These are phyloP conservation scores for Carollia perspicillata DNA, from an alignment of 2,113 vertebrate species.

Conservation along the genomic window DNA sequence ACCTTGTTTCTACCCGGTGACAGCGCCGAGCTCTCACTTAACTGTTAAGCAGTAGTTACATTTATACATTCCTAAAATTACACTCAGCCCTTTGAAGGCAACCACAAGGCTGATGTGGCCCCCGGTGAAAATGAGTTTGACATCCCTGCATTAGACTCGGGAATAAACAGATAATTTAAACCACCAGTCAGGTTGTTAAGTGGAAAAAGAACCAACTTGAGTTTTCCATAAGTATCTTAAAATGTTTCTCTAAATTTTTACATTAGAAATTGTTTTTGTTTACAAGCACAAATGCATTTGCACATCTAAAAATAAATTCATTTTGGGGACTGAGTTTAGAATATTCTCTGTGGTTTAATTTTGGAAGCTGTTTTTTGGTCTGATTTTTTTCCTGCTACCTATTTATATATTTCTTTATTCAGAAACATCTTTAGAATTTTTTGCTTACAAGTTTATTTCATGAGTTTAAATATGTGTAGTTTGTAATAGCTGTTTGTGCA, in stretches of 20 bases:
- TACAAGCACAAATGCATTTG: not conserved
- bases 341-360: not conserved
- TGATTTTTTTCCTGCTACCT: not conserved
- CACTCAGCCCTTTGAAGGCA: too few species aligned
- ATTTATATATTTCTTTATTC: not conserved
- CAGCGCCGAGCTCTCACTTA: too few species aligned
- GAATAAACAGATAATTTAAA: not conserved
- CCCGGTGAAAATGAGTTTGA: too few species aligned
- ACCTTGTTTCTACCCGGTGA: too few species aligned
- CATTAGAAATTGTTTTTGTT: not conserved
- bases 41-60: too few species aligned
- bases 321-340: not conserved
- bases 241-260: conserved; percentile 25
- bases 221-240: not conserved
- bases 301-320: conserved; percentile 12
- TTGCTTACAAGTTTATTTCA: conserved; percentile 14
- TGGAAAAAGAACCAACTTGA: conserved; percentile 2
- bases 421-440: conserved; percentile 37
- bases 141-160: not conserved
- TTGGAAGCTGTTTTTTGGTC: not conserved
- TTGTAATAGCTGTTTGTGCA: not conserved
- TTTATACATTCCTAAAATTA: too few species aligned
- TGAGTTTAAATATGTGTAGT: not conserved
- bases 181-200: not conserved
- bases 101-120: too few species aligned